These are phyloP conservation scores for Amblyraja radiata DNA, from an alignment of 2,797 vertebrate species.

Conservation along the genomic window DNA sequence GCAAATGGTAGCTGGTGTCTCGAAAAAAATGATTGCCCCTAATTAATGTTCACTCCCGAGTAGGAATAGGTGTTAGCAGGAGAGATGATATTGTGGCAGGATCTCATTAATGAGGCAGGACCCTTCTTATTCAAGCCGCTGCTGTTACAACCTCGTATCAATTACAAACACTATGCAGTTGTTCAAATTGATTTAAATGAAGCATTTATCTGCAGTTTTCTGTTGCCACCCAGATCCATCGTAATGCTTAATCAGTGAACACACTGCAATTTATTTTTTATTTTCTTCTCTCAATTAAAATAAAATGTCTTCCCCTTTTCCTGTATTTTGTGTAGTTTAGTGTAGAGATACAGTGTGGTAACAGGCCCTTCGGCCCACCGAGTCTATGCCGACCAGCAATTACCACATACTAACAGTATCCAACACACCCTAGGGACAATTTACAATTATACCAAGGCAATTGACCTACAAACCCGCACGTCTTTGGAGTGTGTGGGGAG, in stretches of 20 bases:
- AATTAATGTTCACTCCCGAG: conserved; percentile 15
- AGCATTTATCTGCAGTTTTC: neutral
- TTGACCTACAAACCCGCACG: too few species aligned
- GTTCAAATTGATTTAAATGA: neutral
- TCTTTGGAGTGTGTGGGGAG: too few species aligned
- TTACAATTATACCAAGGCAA: too few species aligned
- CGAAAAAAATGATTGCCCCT: neutral
- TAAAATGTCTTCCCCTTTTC: neutral
- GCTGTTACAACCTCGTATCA: neutral
- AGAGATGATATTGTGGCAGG: neutral
- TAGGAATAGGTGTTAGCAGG: neutral
- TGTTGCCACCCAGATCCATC: neutral
- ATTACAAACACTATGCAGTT: neutral
- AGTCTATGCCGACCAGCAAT: too few species aligned
- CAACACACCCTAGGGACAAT: too few species aligned
- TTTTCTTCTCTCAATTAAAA: neutral
- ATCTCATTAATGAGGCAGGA: neutral
- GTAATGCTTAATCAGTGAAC: neutral
- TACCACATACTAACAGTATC: too few species aligned
- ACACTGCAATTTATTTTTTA: neutral
- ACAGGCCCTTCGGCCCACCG: too few species aligned
- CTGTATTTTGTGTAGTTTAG: too few species aligned
- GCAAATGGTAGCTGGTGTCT: neutral
- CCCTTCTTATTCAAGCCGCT: neutral
- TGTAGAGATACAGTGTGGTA: too few species aligned